A percentile compares a stretch with the other conserved stretches of the same genome.
Conservation (phyloP, 2,888 invertebrate species). For the Megamerina dolium region DNA sequence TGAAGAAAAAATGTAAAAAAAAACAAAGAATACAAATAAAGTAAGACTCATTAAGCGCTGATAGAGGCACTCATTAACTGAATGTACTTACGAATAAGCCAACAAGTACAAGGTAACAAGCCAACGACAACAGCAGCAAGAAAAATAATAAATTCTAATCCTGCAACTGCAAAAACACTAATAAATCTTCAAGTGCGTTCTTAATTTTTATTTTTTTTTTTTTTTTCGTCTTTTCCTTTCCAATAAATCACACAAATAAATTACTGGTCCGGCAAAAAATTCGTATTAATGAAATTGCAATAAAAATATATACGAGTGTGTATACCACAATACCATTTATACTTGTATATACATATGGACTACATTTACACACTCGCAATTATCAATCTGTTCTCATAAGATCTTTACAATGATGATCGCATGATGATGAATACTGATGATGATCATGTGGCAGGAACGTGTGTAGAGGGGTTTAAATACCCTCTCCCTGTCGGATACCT, state of each 20-base stretch:
- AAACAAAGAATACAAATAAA: neutral
- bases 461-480: no score
- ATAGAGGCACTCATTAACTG: constrained; percentile 8
- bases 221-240: no score
- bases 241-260: constrained; percentile 15
- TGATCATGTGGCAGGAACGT: no score
- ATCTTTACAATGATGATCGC: no score
- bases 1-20: neutral
- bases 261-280: constrained; percentile 9
- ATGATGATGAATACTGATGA: no score
- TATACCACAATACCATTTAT: no score
- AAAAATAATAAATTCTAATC: constrained; percentile 11
- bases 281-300: constrained; percentile 11
- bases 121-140: neutral
- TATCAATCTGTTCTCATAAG: no score
- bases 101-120: neutral
- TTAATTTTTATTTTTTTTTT: no score
- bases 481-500: no score
- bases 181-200: constrained; percentile 10
- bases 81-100: neutral
- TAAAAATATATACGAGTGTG: constrained; percentile 14
- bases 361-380: no score
- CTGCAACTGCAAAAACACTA: constrained; percentile 14
- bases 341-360: no score
- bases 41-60: no score